Evolutionary conservation across 2,113 vertebrate species (phyloP).

Genomic region (Lepus americanus): DNA sequence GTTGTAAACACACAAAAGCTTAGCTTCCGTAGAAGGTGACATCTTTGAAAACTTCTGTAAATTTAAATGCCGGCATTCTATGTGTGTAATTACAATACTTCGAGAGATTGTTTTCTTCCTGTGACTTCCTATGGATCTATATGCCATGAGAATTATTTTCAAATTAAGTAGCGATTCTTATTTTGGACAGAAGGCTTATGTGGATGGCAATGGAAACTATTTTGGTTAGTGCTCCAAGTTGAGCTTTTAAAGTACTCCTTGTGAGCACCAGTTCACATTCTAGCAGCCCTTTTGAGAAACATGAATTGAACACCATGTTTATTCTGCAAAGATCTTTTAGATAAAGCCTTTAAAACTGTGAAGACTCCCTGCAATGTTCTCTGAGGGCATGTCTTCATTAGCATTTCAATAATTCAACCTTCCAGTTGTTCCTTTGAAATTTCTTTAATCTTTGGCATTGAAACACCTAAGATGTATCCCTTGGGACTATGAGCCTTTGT

Average conservation of each 20-base stretch:
- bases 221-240: neutral
- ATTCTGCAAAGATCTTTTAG: constrained; percentile 75
- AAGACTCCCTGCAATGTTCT: constrained; percentile 63
- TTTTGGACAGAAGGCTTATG: neutral
- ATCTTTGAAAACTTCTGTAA: neutral
- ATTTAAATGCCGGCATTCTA: neutral
- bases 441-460: constrained; percentile 77
- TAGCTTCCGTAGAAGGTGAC: neutral
- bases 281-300: constrained; percentile 51
- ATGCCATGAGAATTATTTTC: constrained; percentile 17
- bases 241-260: constrained; percentile 53
- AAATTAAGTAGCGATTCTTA: constrained; percentile 40
- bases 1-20: neutral
- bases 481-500: neutral
- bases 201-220: constrained; percentile 24
- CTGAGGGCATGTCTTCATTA: constrained; percentile 72
- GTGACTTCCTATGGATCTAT: neutral
- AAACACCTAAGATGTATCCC: constrained; percentile 53
- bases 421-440: constrained; percentile 76
- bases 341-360: constrained; percentile 55
- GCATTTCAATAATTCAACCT: constrained; percentile 78
- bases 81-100: neutral
- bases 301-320: constrained; percentile 73
- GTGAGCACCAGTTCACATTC: constrained; percentile 58
- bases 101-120: neutral